Percentiles rank a stretch among this genome's conserved stretches.
Conservation (phyloP, 2,797 vertebrate genomes). For the Emys orbicularis region DNA sequence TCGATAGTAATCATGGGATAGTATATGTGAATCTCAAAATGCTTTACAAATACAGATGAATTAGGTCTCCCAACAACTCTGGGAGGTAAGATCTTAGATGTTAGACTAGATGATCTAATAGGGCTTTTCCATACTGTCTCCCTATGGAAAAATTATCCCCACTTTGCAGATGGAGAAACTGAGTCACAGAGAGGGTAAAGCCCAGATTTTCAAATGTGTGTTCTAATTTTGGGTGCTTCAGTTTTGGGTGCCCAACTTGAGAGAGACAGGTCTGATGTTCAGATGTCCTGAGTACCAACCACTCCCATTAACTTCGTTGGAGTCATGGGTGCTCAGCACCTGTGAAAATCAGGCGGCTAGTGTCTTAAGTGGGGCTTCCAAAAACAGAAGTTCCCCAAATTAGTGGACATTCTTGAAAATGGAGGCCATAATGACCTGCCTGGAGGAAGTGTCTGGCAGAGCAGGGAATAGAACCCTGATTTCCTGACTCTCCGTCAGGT, state of each 20-base stretch:
- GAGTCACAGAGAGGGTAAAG: neutral
- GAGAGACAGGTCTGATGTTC: neutral
- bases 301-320: neutral
- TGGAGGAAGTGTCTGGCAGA: neutral
- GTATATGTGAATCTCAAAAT: neutral
- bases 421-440: fast-evolving
- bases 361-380: neutral
- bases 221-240: neutral
- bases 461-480: neutral
- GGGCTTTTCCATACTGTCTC: constrained; percentile 11
- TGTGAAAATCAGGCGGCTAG: neutral
- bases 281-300: neutral
- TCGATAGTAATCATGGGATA: neutral
- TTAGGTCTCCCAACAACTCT: neutral
- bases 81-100: too few species aligned
- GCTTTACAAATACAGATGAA: neutral
- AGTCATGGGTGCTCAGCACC: constrained; percentile 5
- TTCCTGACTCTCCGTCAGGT: neutral
- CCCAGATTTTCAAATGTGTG: neutral
- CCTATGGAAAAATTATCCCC: neutral
- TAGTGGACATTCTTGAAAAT: neutral
- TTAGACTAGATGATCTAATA: neutral
- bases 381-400: neutral
- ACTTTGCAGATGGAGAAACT: neutral
- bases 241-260: neutral